Percentiles rank a stretch among this genome's conserved stretches.
These are phyloP conservation scores for Corydoras sp. DNA, from an alignment of 2,113 vertebrate genomes.

Conservation along the genomic window DNA sequence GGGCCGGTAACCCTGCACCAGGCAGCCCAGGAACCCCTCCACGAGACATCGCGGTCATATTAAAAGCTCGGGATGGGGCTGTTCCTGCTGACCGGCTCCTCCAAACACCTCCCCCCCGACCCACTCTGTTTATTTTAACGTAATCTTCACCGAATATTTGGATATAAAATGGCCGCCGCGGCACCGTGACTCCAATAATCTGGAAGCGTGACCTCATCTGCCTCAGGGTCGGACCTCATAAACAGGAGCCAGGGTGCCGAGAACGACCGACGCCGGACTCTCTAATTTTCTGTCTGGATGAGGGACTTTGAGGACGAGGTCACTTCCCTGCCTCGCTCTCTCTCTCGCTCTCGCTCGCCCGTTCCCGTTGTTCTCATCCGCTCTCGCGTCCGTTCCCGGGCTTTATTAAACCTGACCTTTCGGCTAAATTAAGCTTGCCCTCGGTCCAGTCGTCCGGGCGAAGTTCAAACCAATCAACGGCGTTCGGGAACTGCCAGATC, in stretches of 20 bases:
- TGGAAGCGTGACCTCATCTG: slow-evolving; percentile 71
- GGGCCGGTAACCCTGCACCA: too few relatives aligned
- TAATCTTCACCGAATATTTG: slow-evolving; percentile 60
- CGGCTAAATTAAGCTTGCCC: slow-evolving; percentile 67
- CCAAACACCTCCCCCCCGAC: too few relatives aligned
- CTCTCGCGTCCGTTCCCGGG: slow-evolving; percentile 44
- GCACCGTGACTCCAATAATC: slow-evolving; percentile 66
- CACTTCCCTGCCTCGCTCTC: slow-evolving; percentile 44
- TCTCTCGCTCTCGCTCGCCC: slow-evolving; percentile 46
- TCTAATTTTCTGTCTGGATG: slow-evolving; percentile 66
- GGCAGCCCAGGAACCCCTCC: too few relatives aligned
- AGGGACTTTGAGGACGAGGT: slow-evolving; percentile 54
- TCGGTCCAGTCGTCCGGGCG: slow-evolving; percentile 63
- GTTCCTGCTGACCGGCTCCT: too few relatives aligned
- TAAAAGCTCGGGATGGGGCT: too few relatives aligned
- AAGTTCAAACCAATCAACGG: slow-evolving; percentile 78
- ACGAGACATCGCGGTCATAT: too few relatives aligned
- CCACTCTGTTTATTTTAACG: slow-evolving; percentile 66
- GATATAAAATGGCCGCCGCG: slow-evolving; percentile 58
- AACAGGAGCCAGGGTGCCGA: slow-evolving; percentile 64
- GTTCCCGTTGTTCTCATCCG: slow-evolving; percentile 41
- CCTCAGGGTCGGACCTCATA: slow-evolving; percentile 63
- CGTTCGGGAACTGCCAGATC: too few relatives aligned
- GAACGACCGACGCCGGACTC: slow-evolving; percentile 59
- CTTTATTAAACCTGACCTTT: slow-evolving; percentile 78